These are phyloP conservation scores for Isurus oxyrinchus DNA, from an alignment of 2,113 vertebrate genomes.

Conservation along the genomic window DNA sequence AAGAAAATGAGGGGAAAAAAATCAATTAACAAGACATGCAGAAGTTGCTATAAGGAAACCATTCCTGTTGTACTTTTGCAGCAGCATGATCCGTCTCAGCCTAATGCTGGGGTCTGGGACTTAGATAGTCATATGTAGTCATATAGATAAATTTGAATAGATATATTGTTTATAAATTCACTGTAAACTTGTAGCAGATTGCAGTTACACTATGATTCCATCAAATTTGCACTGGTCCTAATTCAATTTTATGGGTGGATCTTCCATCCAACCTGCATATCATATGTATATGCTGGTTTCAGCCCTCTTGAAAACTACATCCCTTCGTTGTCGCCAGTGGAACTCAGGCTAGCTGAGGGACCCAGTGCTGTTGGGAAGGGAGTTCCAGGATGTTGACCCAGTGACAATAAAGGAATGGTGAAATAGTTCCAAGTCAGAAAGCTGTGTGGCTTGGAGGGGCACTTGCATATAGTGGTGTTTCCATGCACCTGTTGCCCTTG, in stretches of 20 bases:
- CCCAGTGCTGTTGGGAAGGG: too few species aligned
- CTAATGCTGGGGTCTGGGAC: neutral
- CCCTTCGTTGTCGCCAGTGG: too few species aligned
- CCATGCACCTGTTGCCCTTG: too few species aligned
- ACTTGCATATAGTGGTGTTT: too few species aligned
- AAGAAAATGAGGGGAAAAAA: neutral
- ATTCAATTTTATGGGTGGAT: neutral
- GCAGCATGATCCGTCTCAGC: neutral
- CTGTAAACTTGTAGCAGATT: neutral
- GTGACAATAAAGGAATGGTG: too few species aligned
- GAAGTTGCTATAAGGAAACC: neutral
- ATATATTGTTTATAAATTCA: neutral
- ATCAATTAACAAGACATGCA: neutral
- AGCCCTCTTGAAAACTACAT: neutral
- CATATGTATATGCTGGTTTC: neutral
- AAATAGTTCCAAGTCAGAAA: too few species aligned
- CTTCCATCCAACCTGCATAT: neutral
- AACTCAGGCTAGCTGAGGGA: neutral
- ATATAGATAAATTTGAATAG: neutral
- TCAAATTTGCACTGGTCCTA: neutral
- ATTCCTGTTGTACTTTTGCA: neutral
- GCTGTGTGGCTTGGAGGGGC: too few species aligned
- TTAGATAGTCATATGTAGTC: neutral
- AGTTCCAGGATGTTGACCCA: too few species aligned
- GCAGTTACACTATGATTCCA: neutral